Evolutionary conservation across 1,140 invertebrate genomes (phyloP).

Genomic region (Sycobia sp.): DNA sequence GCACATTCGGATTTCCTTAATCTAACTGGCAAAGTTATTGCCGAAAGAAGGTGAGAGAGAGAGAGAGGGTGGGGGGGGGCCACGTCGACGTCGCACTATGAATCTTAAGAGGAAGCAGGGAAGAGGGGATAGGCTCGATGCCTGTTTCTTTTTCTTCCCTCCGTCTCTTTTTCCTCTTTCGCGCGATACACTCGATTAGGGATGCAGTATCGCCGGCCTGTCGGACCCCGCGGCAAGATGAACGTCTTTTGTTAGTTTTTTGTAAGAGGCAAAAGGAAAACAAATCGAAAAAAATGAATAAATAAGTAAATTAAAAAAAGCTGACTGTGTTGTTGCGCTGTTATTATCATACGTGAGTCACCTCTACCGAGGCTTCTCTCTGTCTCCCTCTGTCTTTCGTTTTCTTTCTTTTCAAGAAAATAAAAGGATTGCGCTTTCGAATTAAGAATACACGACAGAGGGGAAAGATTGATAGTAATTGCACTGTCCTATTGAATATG

Average conservation of each 20-base stretch:
- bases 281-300: no score
- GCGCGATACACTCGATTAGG: conserved; percentile 21
- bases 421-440: neutral
- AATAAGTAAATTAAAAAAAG: no score
- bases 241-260: conserved; percentile 11
- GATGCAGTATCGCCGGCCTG: conserved; percentile 18
- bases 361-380: no score
- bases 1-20: conserved; percentile 20
- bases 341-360: conserved; percentile 8
- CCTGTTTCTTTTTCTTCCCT: no score
- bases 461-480: neutral
- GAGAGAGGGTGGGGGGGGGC: no score
- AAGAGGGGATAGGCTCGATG: neutral
- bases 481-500: no score
- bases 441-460: neutral
- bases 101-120: conserved; percentile 21
- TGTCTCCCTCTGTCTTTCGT: no score
- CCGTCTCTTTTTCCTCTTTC: conserved; percentile 18
- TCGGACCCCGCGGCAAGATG: neutral
- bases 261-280: no score
- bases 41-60: no score
- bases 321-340: no score
- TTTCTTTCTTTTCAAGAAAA: neutral
- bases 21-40: conserved; percentile 21
- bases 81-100: neutral